A percentile compares a stretch with the other conserved stretches of the same genome.
These are phyloP conservation scores for Pogonus chalceus DNA, from an alignment of 1,140 invertebrate species.

Conservation along the genomic window DNA sequence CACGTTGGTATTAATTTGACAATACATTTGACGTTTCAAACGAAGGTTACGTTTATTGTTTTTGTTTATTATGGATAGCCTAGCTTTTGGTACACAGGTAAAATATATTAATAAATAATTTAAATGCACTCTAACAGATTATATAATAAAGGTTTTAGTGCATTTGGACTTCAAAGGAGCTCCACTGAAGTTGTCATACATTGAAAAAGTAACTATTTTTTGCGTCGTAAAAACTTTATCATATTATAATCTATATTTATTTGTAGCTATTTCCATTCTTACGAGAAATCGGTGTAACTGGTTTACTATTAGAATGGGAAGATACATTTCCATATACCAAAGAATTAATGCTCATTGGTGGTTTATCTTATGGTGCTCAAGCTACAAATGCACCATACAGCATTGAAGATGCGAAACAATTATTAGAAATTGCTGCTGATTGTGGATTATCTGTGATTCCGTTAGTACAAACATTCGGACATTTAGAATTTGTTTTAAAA, in stretches of 20 bases:
- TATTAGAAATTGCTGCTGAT: slow-evolving; percentile 35
- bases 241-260: slow-evolving; percentile 16
- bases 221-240: slow-evolving; percentile 8
- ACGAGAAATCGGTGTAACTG: slow-evolving; percentile 65
- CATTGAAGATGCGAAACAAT: slow-evolving; percentile 35
- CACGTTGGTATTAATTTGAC: no score
- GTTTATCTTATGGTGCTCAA: slow-evolving; percentile 33
- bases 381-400: slow-evolving; percentile 37
- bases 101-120: not conserved
- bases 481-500: slow-evolving; percentile 83
- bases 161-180: slow-evolving; percentile 72
- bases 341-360: slow-evolving; percentile 51
- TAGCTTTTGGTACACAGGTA: not conserved
- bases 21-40: no score
- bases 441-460: slow-evolving; percentile 54
- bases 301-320: slow-evolving; percentile 83
- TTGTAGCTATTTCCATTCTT: slow-evolving; percentile 47
- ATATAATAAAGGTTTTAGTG: slow-evolving; percentile 34
- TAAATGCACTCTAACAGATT: not conserved
- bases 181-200: slow-evolving; percentile 54
- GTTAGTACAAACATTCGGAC: slow-evolving; percentile 92
- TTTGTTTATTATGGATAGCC: not conserved
- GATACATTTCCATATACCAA: slow-evolving; percentile 82
- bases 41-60: no score
- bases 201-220: slow-evolving; percentile 47